Base-by-base conservation (phyloP, 2,113 vertebrate species). In the Cynopterus brachyotis region DNA sequence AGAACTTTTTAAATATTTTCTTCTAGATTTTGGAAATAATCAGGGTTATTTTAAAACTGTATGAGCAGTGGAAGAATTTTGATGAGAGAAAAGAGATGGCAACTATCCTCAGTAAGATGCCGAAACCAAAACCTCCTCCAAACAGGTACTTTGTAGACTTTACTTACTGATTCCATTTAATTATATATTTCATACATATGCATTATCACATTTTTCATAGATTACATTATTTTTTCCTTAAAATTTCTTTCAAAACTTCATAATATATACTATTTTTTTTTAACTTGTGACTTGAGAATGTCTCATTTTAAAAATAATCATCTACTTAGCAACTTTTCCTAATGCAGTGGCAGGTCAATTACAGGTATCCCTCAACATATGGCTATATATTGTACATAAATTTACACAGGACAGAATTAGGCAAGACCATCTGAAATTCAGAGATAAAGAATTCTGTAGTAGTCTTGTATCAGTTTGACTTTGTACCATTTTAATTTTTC, bases 51-150 rank as follows among this genome's bases (percentile, higher is more conserved):
- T 98, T 99, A 98, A 99, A 99, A 98, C 98, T 99, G 7, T 99
- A 99, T 83, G 99, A 99, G 97, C 99, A 99, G 98, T 99, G 99
- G 99, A 99, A 99, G 98, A 99, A 99, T 98, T 99, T 99, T 97
- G 99, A 99, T 97, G 99, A 99, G 97, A 98, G 99, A 60, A 99
- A 99, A 97, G 99, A 99, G 98, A 99, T 99, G 98, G 99, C 99
- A 89, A 99, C 99, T 89, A 99, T 99, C 97, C 99, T 99, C 91
- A 99, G 99, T 98, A 99, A 99, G 98, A 99, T 99, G 99, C 99
- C 99, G 50, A 99, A 99, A 98, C 99, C 99, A 97, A 99, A 99
- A 98, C 99, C 99, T 84, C 99, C 99, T 97, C 99, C 99, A 70
- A 99, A 99, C 99, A 99, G 99, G 99, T 99, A 98, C 17, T 30